Conservation (phyloP, 2,113 vertebrate genomes). For the Crotophaga sulcirostris region DNA sequence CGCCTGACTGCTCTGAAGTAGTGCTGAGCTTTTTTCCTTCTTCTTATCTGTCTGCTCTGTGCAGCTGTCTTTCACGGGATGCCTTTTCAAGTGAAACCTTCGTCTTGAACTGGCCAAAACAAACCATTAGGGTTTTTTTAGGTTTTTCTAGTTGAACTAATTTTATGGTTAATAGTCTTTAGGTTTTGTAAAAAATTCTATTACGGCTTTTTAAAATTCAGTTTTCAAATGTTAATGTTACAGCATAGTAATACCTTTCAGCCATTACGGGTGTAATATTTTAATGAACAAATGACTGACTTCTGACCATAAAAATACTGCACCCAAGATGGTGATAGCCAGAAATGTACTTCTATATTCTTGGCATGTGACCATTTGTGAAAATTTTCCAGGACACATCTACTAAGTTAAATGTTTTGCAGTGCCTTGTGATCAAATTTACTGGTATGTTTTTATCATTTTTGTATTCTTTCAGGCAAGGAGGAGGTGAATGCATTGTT, state of each 20-base stretch:
- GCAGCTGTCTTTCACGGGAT: background rate
- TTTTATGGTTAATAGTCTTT: background rate
- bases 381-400: background rate
- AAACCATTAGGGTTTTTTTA: background rate
- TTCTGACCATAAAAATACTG: background rate
- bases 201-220: background rate
- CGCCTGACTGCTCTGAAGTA: background rate
- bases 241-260: background rate
- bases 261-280: background rate
- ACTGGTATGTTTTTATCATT: background rate
- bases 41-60: background rate
- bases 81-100: background rate
- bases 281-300: background rate
- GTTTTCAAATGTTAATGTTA: background rate
- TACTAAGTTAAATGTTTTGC: background rate
- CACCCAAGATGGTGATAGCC: background rate
- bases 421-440: background rate
- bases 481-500: background rate
- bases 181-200: background rate
- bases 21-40: background rate
- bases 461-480: background rate
- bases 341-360: background rate
- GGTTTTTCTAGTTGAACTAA: background rate
- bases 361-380: background rate
- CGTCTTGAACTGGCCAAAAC: background rate